These are phyloP conservation scores for Apamea monoglypha DNA, from an alignment of 2,888 invertebrate genomes.

Conservation along the genomic window DNA sequence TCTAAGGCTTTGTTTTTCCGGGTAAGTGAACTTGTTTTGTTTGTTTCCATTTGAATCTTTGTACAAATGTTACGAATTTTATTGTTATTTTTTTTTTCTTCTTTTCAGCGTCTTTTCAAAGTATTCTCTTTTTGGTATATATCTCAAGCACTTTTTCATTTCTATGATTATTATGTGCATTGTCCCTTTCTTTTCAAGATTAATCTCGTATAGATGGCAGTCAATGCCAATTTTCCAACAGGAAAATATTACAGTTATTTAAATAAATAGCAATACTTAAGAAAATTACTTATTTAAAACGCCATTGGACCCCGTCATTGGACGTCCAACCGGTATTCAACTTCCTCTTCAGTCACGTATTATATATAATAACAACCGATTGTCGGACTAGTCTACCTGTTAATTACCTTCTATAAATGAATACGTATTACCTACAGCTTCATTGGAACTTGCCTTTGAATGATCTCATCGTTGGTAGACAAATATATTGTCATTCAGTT, in stretches of 20 bases:
- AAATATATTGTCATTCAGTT: conserved; percentile 28
- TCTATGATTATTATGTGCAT: not conserved
- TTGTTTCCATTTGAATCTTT: not conserved
- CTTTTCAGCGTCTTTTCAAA: not conserved
- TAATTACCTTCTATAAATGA: conserved; percentile 46
- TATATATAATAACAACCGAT: conserved; percentile 40
- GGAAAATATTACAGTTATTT: not conserved
- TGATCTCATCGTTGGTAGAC: conserved; percentile 45
- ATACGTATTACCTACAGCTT: conserved; percentile 33
- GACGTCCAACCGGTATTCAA: conserved; percentile 1
- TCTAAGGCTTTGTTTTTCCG: not conserved
- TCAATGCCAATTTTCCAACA: not conserved
- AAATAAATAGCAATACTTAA: conserved; percentile 15
- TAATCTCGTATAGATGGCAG: not conserved
- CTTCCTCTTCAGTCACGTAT: conserved; percentile 37
- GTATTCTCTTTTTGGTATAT: not conserved
- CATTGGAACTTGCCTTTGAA: conserved; percentile 36
- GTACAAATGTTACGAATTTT: not conserved
- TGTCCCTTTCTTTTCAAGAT: not conserved
- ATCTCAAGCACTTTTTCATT: not conserved
- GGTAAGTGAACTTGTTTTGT: not conserved
- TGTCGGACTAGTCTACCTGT: conserved; percentile 39
- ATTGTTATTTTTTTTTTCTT: not conserved
- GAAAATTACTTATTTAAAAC: conserved; percentile 22
- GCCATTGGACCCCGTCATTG: conserved; percentile 13